Evolutionary conservation across 2,888 invertebrate genomes (phyloP), one percentile per base, ranked within the genome.

Genomic region (Dryococelus australis): DNA sequence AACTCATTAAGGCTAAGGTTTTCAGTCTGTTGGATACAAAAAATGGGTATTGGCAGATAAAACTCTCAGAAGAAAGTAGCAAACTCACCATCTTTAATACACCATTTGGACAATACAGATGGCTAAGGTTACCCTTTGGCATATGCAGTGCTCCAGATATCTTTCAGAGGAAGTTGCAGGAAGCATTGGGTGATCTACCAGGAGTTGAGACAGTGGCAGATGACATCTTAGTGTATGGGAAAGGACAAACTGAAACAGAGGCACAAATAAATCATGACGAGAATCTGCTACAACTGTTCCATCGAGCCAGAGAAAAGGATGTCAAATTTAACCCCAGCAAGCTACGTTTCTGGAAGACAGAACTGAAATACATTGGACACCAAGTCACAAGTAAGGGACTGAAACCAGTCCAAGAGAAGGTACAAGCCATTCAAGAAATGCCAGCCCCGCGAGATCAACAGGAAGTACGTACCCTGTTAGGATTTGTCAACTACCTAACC

Each of bases 121-220:
- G 79, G 80, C 28, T 12, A 26, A 9, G 80, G 24, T 13, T 80
- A 26, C 80, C 80, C 5, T 80, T 80, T n/a, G 80, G n/a, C n/a
- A 80, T 80, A 26, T 80, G 80, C 26, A 27, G 27, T 13, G 80
- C 80, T 13, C 24, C 80, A 27, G 24, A 80, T n/a, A 8, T 80
- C 12, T n/a, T 24, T n/a, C 80, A 80, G 28, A n/a, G 80, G 13
- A 80, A 80, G 24, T 80, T 80, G 28, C 80, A 80, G 24, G 80
- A 80, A 13, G 27, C 8, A 80, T n/a, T 80, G 24, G 26, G n/a
- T 5, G 26, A 80, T 13, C 80, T 80, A 20, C n/a, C 12, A 27
- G 80, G 80, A 10, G 24, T 27, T n/a, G 27, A 80, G 24, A 80
- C n/a, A 80, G 80, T 80, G 80, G 80, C 80, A n/a, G 80, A 80